A percentile compares a stretch with the other conserved stretches of the same genome.
These are phyloP conservation scores for Diarsia brunnea DNA, from an alignment of 2,888 invertebrate species.

Conservation along the genomic window DNA sequence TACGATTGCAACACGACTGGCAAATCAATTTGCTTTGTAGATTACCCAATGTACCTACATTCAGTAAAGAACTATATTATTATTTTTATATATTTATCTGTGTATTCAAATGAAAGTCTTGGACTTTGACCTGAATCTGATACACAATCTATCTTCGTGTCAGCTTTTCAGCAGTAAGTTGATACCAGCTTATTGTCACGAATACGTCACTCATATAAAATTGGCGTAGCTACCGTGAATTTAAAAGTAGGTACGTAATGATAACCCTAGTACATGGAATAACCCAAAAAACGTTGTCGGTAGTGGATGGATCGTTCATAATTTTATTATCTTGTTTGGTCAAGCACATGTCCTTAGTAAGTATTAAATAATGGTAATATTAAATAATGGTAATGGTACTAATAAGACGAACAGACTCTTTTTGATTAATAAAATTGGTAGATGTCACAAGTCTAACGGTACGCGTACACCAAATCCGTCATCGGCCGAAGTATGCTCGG, in stretches of 20 bases:
- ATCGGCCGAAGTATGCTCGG: too few species aligned
- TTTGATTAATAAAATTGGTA: background rate
- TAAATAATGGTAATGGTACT: background rate
- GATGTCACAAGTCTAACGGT: too few species aligned
- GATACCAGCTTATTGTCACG: slow-evolving; percentile 56
- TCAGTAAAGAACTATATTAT: background rate
- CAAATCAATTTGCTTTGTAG: background rate
- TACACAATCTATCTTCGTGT: slow-evolving; percentile 64
- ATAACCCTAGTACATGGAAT: background rate
- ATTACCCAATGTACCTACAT: background rate
- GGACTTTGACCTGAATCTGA: slow-evolving; percentile 66
- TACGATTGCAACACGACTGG: background rate
- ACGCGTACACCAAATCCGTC: too few species aligned
- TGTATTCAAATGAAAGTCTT: slow-evolving; percentile 12
- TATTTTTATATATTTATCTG: background rate
- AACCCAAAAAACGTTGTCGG: background rate
- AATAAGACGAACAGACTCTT: background rate
- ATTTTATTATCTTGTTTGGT: background rate
- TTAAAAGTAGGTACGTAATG: background rate
- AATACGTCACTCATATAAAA: slow-evolving; percentile 31
- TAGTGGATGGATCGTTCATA: background rate
- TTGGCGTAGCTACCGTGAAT: background rate
- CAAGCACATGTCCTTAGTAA: background rate
- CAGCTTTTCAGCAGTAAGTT: slow-evolving; percentile 68
- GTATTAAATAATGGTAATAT: background rate